A percentile compares a stretch with the other conserved stretches of the same genome.
Evolutionary conservation across 2,797 vertebrate genomes (phyloP).

Genomic region (Okamejei kenojei): DNA sequence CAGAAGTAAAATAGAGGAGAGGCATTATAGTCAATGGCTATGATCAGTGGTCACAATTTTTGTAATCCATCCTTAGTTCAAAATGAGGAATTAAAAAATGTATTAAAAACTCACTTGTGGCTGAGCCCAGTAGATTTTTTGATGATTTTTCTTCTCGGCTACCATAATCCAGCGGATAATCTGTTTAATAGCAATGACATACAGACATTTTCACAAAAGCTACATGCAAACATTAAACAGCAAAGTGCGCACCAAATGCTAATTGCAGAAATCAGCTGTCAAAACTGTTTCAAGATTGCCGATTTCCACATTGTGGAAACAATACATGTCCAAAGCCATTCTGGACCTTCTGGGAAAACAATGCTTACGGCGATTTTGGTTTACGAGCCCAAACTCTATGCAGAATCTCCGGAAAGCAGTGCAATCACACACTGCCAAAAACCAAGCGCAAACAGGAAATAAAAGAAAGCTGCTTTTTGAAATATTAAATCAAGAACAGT

Average conservation of each 20-base stretch:
- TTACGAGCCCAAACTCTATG: background rate
- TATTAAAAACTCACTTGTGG: conserved; percentile 75
- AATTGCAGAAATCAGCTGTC: conserved; percentile 19
- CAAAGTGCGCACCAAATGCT: background rate
- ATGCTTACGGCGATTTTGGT: background rate
- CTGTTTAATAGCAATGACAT: conserved; percentile 51
- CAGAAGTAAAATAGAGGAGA: background rate
- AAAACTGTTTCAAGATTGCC: conserved; percentile 35
- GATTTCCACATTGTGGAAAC: background rate
- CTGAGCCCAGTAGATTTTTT: conserved; percentile 93
- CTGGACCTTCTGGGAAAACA: background rate
- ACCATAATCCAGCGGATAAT: conserved; percentile 83
- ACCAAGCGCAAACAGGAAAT: conserved; percentile 7
- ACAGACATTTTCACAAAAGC: conserved; percentile 36
- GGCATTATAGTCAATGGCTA: background rate
- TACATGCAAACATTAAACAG: conserved; percentile 26
- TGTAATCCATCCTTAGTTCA: background rate
- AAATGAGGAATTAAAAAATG: background rate
- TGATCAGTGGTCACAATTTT: background rate
- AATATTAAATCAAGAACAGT: background rate
- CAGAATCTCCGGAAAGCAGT: background rate
- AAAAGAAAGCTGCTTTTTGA: background rate
- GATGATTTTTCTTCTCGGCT: conserved; percentile 84
- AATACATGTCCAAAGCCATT: background rate
- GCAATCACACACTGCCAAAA: background rate